Evolutionary conservation across 2,113 vertebrate genomes (phyloP), one percentile per base, ranked within the genome.

Genomic region (Cryptotis parvus): DNA sequence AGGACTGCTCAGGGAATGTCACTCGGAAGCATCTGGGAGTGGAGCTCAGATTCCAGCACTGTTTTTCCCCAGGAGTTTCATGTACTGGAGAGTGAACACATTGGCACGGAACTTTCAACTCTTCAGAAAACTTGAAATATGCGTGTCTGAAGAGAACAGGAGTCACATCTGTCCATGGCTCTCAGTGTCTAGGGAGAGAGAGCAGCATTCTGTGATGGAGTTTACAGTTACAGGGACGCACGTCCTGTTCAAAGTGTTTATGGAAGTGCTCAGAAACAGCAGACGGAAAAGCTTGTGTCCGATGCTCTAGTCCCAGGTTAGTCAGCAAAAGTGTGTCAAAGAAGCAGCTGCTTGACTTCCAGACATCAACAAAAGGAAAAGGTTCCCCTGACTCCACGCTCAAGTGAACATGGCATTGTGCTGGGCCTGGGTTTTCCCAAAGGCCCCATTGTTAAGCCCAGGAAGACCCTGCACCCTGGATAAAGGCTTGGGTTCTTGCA

Each of bases 1-100:
- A 84, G 73, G 63, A 35, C 90, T 91, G 35, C 75, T 84, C 65
- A 35, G 82, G 72, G 70, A 78, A 72, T 88, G 69, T 85, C 31
- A 76, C 61, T 52, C 9, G 82, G 33, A 63, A 84, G 69, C n/a
- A 43, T 82, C 55, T 90, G 49, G 29, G 37, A 87, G 37, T 11
- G 9, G 43, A 74, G 55, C 85, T 78, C 35, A 84, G 52, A 27
- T 73, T 45, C 24, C 65, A 78, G n/a, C 24, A 41, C 4, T 81
- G 72, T 61, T 10, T 14, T 61, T 70, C 24, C 22, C 55, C 20
- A 43, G 37, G 27, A 45, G 39, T 37, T 92, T 93, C 89, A 49
- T 75, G 72, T 16, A 31, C 20, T 37, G 12, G 33, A 9, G 94
- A n/a, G 7, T 31, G 27, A 91, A 75, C 37, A 63, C 39, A 84